A percentile compares a stretch with the other conserved stretches of the same genome.
phyloP scores from a whole-genome alignment of 2,888 invertebrate species.

The Sceliomorpha sp. region DNA sequence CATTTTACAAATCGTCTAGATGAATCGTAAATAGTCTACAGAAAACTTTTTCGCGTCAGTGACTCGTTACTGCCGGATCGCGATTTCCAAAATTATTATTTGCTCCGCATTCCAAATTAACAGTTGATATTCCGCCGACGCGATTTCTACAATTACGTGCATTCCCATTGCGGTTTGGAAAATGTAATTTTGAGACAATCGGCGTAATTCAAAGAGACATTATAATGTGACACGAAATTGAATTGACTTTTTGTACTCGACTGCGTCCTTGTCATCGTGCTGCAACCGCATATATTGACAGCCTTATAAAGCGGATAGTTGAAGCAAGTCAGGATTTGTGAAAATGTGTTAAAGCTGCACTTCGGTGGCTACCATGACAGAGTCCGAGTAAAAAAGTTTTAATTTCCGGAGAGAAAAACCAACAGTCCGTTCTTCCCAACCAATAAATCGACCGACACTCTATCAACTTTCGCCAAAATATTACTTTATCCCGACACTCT shows the following conservation, averaged over 20 bases:
- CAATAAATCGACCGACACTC: constrained; percentile 54
- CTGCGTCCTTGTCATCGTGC: constrained; percentile 30
- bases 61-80: too few relatives aligned
- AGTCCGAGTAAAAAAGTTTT: constrained; percentile 70
- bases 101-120: too few relatives aligned
- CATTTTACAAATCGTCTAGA: too few relatives aligned
- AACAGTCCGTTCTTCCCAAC: constrained; percentile 59
- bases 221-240: constrained; percentile 34
- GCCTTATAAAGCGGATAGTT: constrained; percentile 41
- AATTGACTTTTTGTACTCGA: constrained; percentile 32
- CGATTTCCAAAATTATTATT: too few relatives aligned
- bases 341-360: constrained; percentile 50
- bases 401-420: constrained; percentile 77
- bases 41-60: too few relatives aligned
- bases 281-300: constrained; percentile 43
- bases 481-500: constrained; percentile 51
- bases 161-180: too few relatives aligned
- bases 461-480: constrained; percentile 50
- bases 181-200: constrained; percentile 20
- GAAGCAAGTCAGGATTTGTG: constrained; percentile 37
- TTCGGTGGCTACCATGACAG: constrained; percentile 37
- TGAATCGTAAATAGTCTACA: too few relatives aligned
- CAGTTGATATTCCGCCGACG: too few relatives aligned
- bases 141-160: too few relatives aligned
- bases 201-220: constrained; percentile 14